Percentiles rank a stretch among this genome's conserved stretches.
These are phyloP conservation scores for Montipora capitata DNA, from an alignment of 92 coral and sea anemone genomes.

Conservation along the genomic window DNA sequence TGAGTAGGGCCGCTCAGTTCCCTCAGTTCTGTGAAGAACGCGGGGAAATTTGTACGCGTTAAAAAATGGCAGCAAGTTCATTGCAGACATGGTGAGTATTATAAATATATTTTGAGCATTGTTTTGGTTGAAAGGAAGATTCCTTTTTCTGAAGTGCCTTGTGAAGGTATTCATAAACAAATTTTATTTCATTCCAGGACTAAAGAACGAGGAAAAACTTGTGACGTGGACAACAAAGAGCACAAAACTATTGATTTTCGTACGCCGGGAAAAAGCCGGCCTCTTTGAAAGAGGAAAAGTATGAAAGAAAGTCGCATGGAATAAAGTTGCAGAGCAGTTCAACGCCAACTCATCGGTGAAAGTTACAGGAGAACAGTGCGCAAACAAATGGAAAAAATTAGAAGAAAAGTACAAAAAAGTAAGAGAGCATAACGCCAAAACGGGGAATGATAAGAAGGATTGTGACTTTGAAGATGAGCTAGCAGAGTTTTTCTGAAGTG, in stretches of 20 bases:
- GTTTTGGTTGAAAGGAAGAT: background rate
- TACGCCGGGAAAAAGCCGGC: no score
- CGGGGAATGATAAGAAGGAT: constrained; percentile 43
- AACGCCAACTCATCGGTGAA: constrained; percentile 11
- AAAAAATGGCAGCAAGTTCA: background rate
- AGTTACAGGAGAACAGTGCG: background rate
- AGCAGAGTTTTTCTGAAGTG: constrained; percentile 41
- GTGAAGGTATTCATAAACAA: background rate
- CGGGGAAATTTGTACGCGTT: background rate
- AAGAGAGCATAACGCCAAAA: constrained; percentile 46
- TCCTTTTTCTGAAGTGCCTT: background rate
- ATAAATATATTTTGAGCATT: background rate
- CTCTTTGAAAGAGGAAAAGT: no score
- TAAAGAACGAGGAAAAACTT: no score
- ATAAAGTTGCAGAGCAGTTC: constrained; percentile 48
- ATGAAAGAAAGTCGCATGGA: background rate
- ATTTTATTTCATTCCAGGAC: background rate
- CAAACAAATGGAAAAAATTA: constrained; percentile 29
- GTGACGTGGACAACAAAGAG: no score
- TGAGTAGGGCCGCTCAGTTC: constrained; percentile 25
- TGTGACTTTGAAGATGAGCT: constrained; percentile 59
- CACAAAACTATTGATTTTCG: no score
- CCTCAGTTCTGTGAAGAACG: background rate
- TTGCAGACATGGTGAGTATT: background rate
- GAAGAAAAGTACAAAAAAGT: constrained; percentile 48